Evolutionary conservation across 2,113 vertebrate species (phyloP).

Genomic region (Silurus meridionalis): DNA sequence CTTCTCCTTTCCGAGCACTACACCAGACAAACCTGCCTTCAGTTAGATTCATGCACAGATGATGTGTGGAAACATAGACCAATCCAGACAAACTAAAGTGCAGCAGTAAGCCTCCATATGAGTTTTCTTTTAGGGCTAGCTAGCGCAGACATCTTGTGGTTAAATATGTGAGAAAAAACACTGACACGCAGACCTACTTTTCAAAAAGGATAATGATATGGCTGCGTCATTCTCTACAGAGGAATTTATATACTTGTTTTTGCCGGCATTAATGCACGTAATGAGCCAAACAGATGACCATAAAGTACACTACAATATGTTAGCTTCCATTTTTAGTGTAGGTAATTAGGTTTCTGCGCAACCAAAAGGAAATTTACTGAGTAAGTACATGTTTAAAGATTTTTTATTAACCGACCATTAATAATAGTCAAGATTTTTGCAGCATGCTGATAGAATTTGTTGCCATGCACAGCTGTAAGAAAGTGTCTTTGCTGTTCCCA

Average conservation of each 20-base stretch:
- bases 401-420: not conserved
- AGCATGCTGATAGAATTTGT: not conserved
- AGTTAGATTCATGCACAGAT: not conserved
- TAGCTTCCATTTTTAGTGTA: not conserved
- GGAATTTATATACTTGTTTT: slow-evolving; percentile 7
- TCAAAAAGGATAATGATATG: not conserved
- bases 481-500: not conserved
- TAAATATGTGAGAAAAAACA: not conserved
- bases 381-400: not conserved
- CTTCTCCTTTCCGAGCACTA: not conserved
- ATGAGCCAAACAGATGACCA: not conserved
- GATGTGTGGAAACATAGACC: not conserved
- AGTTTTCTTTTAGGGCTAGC: not conserved
- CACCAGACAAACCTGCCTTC: not conserved
- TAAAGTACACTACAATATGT: not conserved
- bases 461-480: not conserved
- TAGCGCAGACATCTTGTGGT: not conserved
- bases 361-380: not conserved
- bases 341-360: not conserved
- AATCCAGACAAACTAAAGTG: not conserved
- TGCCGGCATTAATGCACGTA: not conserved
- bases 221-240: not conserved
- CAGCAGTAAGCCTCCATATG: not conserved
- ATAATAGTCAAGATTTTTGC: not conserved
- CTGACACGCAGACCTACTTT: not conserved